These are phyloP conservation scores for Drosophila aff. DNA, from an alignment of 1,140 invertebrate species.

Conservation along the genomic window DNA sequence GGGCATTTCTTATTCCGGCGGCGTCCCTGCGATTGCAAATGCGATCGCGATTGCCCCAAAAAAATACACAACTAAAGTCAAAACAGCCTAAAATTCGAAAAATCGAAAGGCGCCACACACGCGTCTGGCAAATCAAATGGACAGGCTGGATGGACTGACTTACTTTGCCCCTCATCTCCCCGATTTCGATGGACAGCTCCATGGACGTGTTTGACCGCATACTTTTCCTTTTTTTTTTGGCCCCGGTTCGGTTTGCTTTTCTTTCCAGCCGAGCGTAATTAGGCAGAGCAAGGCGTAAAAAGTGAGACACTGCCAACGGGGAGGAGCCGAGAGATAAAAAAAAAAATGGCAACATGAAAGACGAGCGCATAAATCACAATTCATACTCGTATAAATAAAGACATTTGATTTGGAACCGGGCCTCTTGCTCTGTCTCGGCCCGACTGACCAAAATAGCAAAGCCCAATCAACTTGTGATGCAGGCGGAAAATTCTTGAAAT, in stretches of 20 bases:
- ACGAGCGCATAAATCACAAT: constrained; percentile 74
- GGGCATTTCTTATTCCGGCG: constrained; percentile 71
- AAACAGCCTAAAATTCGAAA: constrained; percentile 29
- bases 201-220: constrained; percentile 17
- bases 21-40: constrained; percentile 62
- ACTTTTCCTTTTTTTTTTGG: constrained; percentile 25
- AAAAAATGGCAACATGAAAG: constrained; percentile 72
- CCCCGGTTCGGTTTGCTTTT: constrained; percentile 20
- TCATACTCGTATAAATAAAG: constrained; percentile 70
- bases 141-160: constrained; percentile 57
- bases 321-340: constrained; percentile 24
- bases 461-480: constrained; percentile 68
- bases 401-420: constrained; percentile 71
- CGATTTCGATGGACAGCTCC: constrained; percentile 6
- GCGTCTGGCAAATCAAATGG: constrained; percentile 78
- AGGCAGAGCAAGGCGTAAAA: constrained; percentile 60
- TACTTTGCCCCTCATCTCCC: constrained; percentile 30
- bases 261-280: constrained; percentile 61
- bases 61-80: constrained; percentile 31
- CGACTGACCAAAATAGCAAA: constrained; percentile 62
- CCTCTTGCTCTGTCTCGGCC: constrained; percentile 13
- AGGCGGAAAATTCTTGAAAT: constrained; percentile 51
- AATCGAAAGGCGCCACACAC: constrained; percentile 77
- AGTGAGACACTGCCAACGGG: constrained; percentile 51
- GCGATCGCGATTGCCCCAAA: constrained; percentile 62